These are phyloP conservation scores for Elaeidobius kamerunicus DNA, from an alignment of 2,888 invertebrate species.

Conservation along the genomic window DNA sequence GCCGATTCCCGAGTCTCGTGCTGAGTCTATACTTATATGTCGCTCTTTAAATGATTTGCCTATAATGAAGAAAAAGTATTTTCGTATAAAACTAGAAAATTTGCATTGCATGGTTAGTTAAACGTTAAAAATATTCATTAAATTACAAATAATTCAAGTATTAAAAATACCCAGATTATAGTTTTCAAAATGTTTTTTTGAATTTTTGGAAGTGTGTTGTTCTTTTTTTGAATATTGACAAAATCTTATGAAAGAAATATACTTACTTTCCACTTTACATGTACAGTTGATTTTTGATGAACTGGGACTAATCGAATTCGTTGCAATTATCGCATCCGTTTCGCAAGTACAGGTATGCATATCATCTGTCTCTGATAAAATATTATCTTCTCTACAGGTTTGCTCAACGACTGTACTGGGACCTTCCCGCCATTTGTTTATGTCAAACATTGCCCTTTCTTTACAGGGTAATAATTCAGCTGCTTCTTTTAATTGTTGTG, in stretches of 20 bases:
- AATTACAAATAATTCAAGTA: background rate
- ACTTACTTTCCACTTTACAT: constrained; percentile 16
- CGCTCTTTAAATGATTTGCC: constrained; percentile 41
- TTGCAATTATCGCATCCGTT: constrained; percentile 1
- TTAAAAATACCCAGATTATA: too few relatives aligned
- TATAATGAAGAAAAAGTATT: constrained; percentile 6
- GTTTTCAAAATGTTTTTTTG: too few relatives aligned
- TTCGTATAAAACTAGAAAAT: background rate
- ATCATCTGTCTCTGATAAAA: constrained; percentile 5
- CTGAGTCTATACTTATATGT: constrained; percentile 63
- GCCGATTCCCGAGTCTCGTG: constrained; percentile 62
- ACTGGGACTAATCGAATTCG: constrained; percentile 5
- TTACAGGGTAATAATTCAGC: constrained; percentile 49
- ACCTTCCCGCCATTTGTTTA: constrained; percentile 24
- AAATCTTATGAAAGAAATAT: background rate
- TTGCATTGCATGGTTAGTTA: background rate
- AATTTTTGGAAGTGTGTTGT: too few relatives aligned
- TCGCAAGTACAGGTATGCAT: constrained; percentile 12
- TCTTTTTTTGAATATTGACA: background rate
- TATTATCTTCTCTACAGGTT: constrained; percentile 9
- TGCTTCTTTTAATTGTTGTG: constrained; percentile 51
- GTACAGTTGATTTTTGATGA: constrained; percentile 3
- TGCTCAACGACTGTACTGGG: constrained; percentile 5
- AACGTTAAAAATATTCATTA: background rate
- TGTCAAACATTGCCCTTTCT: constrained; percentile 29